Percentiles rank a stretch among this genome's conserved stretches.
Conservation (phyloP, 2,797 vertebrate genomes). For the Pipistrellus kuhlii region DNA sequence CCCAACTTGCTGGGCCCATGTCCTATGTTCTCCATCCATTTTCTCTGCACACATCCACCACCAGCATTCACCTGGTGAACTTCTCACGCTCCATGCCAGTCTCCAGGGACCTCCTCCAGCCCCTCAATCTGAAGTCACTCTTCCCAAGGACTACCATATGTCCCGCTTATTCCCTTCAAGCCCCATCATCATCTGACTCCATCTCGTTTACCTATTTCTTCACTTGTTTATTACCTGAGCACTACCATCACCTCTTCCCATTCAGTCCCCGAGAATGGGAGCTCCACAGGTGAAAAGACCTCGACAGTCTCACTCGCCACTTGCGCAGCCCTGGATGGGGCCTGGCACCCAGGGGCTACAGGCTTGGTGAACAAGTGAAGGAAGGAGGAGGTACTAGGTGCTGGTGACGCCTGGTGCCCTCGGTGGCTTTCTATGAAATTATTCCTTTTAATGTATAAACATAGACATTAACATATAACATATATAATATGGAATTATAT, state of each 20-base stretch:
- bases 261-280: not conserved
- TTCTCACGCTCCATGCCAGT: not conserved
- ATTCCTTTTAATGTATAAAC: not conserved
- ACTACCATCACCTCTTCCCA: not conserved
- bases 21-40: not conserved
- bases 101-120: not conserved
- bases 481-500: not conserved
- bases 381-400: not conserved
- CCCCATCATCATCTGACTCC: not conserved
- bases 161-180: not conserved
- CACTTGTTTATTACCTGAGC: not conserved
- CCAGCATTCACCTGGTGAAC: not conserved
- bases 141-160: accelerated
- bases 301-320: not conserved
- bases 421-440: not conserved
- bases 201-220: not conserved
- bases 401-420: not conserved
- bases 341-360: too few relatives aligned
- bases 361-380: not conserved
- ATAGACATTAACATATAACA: not conserved
- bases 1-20: not conserved
- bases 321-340: not conserved
- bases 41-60: too few relatives aligned
- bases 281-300: not conserved
- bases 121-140: accelerated